Evolutionary conservation across 2,888 invertebrate species (phyloP), one percentile per base, ranked within the genome.

Genomic region (Norana najaformis): DNA sequence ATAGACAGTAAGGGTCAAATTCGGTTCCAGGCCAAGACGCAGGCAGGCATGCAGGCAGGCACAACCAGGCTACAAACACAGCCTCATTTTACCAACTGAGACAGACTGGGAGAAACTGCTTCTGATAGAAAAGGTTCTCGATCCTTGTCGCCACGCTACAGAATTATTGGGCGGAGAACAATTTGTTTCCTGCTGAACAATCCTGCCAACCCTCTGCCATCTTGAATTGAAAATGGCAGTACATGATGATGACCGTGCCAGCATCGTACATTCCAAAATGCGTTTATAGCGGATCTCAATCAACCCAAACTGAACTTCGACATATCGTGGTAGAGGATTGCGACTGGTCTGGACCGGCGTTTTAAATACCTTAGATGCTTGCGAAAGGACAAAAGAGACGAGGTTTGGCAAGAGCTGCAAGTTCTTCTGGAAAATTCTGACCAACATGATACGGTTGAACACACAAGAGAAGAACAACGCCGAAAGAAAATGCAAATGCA

Each of bases 71-170:
- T 20, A 53, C 38, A 38, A 89, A 83, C 35, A 38, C 35, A n/a
- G 53, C 30, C 37, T 20, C 16, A 30, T 37, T 35, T 35, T 82
- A 37, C 83, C 41, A 82, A 89, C 53, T 38, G 89, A 89, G n/a
- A 36, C 4, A 23, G 83, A 89, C 83, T 83, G 89, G 83, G 89
- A 83, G 34, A 89, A 89, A 83, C 83, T 89, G 37, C 88, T 20
- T n/a, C n/a, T 35, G 35, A n/a, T 88, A 5, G n/a, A 38, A 37
- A 37, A 37, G 37, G 37, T 88, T n/a, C 88, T 88, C 20, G 37
- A 35, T 37, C 88, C 88, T 1, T 88, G 38, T 88, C 35, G 88
- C 18, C 35, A 35, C 36, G 37, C 88, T 38, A 88, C 88, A 35
- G 38, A 88, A 88, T 39, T 88, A 35, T 39, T 88, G n/a, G 88